phyloP scores from a whole-genome alignment of 2,797 vertebrate genomes.

The Anguilla pacifica region DNA sequence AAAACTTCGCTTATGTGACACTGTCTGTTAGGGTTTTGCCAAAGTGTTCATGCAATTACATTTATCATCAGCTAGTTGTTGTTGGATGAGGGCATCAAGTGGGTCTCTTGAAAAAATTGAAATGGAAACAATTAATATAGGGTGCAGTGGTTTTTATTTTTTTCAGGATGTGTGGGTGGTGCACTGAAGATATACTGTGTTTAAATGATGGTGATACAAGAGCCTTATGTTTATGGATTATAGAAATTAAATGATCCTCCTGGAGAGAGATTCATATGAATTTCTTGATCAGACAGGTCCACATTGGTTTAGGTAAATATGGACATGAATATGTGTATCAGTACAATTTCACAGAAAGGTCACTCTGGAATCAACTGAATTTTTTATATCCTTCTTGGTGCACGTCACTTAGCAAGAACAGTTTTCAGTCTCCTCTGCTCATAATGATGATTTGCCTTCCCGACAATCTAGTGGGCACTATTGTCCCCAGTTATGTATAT shows the following conservation, averaged over 20 bases:
- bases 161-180: not conserved
- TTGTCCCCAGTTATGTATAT: not conserved
- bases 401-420: not conserved
- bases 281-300: not conserved
- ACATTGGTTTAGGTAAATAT: not conserved
- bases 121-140: not conserved
- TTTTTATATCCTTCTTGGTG: not conserved
- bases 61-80: not conserved
- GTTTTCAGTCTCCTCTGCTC: not conserved
- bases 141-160: not conserved
- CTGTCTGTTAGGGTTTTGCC: not conserved
- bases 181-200: not conserved
- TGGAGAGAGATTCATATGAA: not conserved
- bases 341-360: not conserved
- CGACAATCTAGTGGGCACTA: not conserved
- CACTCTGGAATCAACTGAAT: not conserved
- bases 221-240: not conserved
- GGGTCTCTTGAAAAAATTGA: not conserved
- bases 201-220: not conserved
- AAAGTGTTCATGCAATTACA: not conserved
- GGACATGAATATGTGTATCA: not conserved
- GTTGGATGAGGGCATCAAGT: not conserved
- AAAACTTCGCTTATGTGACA: too few species aligned
- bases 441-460: not conserved
- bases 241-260: not conserved